Conservation (phyloP, 2,888 invertebrate genomes). For the Dione juno region DNA sequence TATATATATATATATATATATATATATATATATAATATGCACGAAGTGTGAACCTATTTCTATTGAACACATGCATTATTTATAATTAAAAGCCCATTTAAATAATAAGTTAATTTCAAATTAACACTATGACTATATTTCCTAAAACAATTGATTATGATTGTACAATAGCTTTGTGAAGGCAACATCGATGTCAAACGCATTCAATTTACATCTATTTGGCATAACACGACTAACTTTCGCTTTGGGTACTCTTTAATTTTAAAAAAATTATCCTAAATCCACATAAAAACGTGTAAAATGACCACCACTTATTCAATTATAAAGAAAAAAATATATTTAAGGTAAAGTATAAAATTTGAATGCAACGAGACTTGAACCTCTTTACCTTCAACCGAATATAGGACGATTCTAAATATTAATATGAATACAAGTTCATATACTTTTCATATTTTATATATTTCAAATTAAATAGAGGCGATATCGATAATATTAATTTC, state of each 20-base stretch:
- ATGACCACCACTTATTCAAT: too few species aligned
- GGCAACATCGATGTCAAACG: conserved; percentile 21
- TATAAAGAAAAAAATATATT: too few species aligned
- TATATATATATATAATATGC: too few species aligned
- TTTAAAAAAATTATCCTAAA: not conserved
- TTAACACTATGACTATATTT: not conserved
- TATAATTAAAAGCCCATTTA: conserved; percentile 11
- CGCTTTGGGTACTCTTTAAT: conserved; percentile 2
- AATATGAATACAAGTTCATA: too few species aligned
- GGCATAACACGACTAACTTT: conserved; percentile 17
- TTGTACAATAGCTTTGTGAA: conserved; percentile 9
- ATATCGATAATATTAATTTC: not conserved
- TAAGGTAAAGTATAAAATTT: too few species aligned
- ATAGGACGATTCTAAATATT: too few species aligned
- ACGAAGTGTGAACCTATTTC: conserved; percentile 2
- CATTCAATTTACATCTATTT: conserved; percentile 9
- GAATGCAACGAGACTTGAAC: too few species aligned
- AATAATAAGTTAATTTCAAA: conserved; percentile 1
- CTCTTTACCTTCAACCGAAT: too few species aligned
- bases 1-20: too few species aligned
- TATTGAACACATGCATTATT: conserved; percentile 24
- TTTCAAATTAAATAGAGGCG: too few species aligned
- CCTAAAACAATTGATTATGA: conserved; percentile 15
- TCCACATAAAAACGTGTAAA: too few species aligned
- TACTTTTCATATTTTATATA: too few species aligned